Evolutionary conservation across 2,888 invertebrate species (phyloP), one percentile per base, ranked within the genome.

Genomic region (Trisateles emortualis): DNA sequence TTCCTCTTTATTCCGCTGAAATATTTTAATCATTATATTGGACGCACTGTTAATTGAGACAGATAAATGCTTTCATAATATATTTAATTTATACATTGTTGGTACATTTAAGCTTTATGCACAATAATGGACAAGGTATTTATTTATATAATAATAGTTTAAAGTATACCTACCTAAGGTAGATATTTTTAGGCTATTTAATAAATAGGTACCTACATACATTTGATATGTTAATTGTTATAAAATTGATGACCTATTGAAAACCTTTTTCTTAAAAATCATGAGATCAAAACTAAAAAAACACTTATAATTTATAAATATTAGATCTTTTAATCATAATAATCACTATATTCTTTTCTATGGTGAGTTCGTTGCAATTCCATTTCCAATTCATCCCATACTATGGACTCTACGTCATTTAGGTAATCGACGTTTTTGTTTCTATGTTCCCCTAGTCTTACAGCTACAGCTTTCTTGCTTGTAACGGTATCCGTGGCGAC

Each of bases 301-400:
- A 22, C 22, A 2, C 22, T 22, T 22, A 22, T 3, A 22, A 22
- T 22, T 22, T 3, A 22, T 22, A 22, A 22, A 22, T 22, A 22
- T 2, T 5, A 3, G 22, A 22, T 22, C 22, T 22, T 22, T 3
- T 22, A 22, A 22, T 26, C 26, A 3, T 6, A 6, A 19, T 2
- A 19, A 5, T 19, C 3, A 39, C 64, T 41, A 29, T 30, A 69
- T 11, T 73, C 52, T 59, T 80, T 83, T 60, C 85, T 79, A 55
- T 91, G 90, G 64, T 88, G 83, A 45, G 88, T 83, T 57, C 89
- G 80, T 48, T 82, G 78, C 49, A 91, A 62, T 64, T 90, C 87
- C 30, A 87, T 76, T 59, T 89, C 88, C 13, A 89, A 78, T 68
- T 84, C 80, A 2, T 78, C 77, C 29, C 86, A 57, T 41, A 86